phyloP scores from a whole-genome alignment of 2,113 vertebrate genomes.

The Corydoras maculifer region DNA sequence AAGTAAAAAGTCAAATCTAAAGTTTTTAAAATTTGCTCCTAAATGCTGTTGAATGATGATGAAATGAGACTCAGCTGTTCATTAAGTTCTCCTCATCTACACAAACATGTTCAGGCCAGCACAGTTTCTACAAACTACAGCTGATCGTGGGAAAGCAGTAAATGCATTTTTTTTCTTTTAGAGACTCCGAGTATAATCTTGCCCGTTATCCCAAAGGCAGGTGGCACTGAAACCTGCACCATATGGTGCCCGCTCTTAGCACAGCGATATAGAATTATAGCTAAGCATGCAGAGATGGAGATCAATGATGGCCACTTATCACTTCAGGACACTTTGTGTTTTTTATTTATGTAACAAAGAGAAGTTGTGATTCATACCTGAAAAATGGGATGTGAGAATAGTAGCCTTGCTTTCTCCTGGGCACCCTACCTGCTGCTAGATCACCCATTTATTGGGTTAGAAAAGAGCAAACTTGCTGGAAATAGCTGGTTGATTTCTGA shows the following conservation, averaged over 20 bases:
- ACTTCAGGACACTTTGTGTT: slow-evolving; percentile 23
- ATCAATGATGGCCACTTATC: slow-evolving; percentile 59
- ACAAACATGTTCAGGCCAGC: not conserved
- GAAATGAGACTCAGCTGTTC: not conserved
- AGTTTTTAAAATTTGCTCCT: too few species aligned
- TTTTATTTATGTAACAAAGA: too few species aligned
- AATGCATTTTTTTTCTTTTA: slow-evolving; percentile 1
- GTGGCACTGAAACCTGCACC: slow-evolving; percentile 55
- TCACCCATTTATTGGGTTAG: slow-evolving; percentile 7
- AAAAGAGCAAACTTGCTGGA: slow-evolving; percentile 11
- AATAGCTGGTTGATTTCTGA: slow-evolving; percentile 7
- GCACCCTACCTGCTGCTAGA: too few species aligned
- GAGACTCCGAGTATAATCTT: slow-evolving; percentile 7
- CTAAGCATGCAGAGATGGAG: slow-evolving; percentile 50
- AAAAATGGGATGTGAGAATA: too few species aligned
- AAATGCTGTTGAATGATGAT: not conserved
- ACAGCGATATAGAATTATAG: slow-evolving; percentile 53
- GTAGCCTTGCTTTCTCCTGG: too few species aligned
- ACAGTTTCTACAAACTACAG: not conserved
- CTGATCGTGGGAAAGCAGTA: not conserved
- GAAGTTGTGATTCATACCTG: too few species aligned
- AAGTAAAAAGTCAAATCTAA: too few species aligned
- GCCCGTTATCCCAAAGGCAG: slow-evolving; percentile 49
- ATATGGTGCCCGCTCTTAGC: slow-evolving; percentile 57
- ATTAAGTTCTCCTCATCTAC: not conserved